Evolutionary conservation across 64 coral and sea anemone genomes (phyloP).

Genomic region (Stichodactyla helianthus): DNA sequence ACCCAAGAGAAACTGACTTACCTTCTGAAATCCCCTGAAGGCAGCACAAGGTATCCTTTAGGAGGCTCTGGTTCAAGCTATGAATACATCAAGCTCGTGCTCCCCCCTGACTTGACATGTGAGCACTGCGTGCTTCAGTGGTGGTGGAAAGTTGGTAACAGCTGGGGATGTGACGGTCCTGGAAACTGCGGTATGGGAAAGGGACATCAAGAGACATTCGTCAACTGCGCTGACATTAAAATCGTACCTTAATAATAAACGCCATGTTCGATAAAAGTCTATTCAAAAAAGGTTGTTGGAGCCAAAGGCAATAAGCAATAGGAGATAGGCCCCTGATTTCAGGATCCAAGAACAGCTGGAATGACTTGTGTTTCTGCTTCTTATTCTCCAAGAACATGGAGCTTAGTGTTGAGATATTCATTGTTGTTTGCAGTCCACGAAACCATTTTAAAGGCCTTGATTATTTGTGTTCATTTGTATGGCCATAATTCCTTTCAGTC

Average conservation of each 20-base stretch:
- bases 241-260: neutral
- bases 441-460: too few relatives aligned
- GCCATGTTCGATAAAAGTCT: neutral
- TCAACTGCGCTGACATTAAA: slow-evolving; percentile 66
- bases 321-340: too few relatives aligned
- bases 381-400: too few relatives aligned
- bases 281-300: too few relatives aligned
- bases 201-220: slow-evolving; percentile 59
- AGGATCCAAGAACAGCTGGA: too few relatives aligned
- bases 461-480: too few relatives aligned
- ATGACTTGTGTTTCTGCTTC: too few relatives aligned
- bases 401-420: too few relatives aligned
- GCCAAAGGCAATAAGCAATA: too few relatives aligned
- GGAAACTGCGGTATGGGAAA: slow-evolving; percentile 45
- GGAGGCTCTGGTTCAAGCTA: slow-evolving; percentile 12
- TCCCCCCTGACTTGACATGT: slow-evolving; percentile 56
- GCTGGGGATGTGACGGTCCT: slow-evolving; percentile 67
- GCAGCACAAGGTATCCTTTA: slow-evolving; percentile 22
- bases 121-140: slow-evolving; percentile 80
- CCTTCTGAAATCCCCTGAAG: slow-evolving; percentile 30
- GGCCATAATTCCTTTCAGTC: too few relatives aligned
- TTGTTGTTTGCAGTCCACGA: too few relatives aligned
- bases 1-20: slow-evolving; percentile 42
- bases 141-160: slow-evolving; percentile 82
- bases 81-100: slow-evolving; percentile 32